Conservation (phyloP, 2,888 invertebrate genomes). For the Leptodirus hochenwartii region DNA sequence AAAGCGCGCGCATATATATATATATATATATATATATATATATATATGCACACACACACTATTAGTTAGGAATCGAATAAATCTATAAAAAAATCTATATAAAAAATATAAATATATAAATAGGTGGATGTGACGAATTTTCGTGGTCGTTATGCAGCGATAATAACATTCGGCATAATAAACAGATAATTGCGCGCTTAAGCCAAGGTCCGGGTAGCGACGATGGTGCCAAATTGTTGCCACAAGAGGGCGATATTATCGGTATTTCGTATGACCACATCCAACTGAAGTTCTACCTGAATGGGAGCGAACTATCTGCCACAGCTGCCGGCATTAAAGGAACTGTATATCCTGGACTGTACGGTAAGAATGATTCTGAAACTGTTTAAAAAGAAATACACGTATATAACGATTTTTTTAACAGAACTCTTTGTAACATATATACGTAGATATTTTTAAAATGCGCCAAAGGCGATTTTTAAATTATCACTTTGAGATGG, state of each 20-base stretch:
- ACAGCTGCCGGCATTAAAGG: conserved; percentile 79
- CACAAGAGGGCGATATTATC: conserved; percentile 85
- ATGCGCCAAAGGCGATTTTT: too few species aligned
- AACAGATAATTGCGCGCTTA: conserved; percentile 33
- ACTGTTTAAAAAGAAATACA: conserved; percentile 2
- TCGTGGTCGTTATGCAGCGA: conserved; percentile 91
- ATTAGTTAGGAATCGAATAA: too few species aligned
- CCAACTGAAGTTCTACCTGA: conserved; percentile 85
- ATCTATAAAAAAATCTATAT: too few species aligned
- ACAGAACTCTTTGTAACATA: too few species aligned
- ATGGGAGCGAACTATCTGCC: conserved; percentile 73
- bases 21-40: too few species aligned
- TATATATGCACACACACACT: too few species aligned
- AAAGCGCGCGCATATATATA: too few species aligned
- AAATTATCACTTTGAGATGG: too few species aligned
- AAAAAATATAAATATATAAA: too few species aligned
- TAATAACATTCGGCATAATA: conserved; percentile 70
- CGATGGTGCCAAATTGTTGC: conserved; percentile 31
- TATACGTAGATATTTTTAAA: too few species aligned
- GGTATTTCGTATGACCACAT: conserved; percentile 93
- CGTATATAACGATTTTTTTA: too few species aligned
- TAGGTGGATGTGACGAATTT: conserved; percentile 70
- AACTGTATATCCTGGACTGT: conserved; percentile 79
- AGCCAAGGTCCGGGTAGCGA: conserved; percentile 18
- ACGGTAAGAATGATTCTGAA: conserved; percentile 42